These are phyloP conservation scores for Horisme vitalbata DNA, from an alignment of 2,888 invertebrate genomes.

Conservation along the genomic window DNA sequence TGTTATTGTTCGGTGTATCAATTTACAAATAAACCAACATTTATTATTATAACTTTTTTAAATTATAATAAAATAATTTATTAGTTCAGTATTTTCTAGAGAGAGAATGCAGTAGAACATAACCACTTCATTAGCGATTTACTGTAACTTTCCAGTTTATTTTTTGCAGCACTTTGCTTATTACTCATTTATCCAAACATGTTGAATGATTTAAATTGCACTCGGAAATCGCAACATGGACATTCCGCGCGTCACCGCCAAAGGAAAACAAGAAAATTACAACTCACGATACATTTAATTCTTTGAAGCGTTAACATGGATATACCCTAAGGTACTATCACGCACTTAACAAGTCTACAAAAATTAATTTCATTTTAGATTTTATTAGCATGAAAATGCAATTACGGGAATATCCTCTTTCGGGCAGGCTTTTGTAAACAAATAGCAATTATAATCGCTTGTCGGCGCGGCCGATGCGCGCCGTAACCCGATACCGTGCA, in stretches of 20 bases:
- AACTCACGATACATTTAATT: no score
- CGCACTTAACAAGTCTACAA: not conserved
- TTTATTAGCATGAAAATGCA: constrained; percentile 3
- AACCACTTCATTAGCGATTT: no score
- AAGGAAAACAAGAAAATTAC: no score
- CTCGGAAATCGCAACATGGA: not conserved
- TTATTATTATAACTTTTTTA: no score
- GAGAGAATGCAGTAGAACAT: no score
- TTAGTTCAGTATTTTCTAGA: no score
- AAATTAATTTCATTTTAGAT: constrained; percentile 5
- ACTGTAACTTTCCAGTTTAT: no score
- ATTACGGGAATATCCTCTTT: constrained; percentile 13
- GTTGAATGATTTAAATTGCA: not conserved
- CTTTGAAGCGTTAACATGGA: not conserved
- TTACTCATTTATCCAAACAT: not conserved
- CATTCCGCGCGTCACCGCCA: not conserved
- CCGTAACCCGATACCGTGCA: constrained; percentile 35
- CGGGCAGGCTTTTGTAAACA: constrained; percentile 16
- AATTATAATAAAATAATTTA: no score
- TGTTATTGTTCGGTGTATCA: no score
- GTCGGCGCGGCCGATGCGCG: constrained; percentile 19
- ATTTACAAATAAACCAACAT: no score
- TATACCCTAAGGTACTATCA: not conserved
- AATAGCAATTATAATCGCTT: constrained; percentile 26
- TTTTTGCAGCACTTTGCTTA: not conserved